Evolutionary conservation across 2,797 vertebrate genomes (phyloP).

Genomic region (Silurus aristotelis): DNA sequence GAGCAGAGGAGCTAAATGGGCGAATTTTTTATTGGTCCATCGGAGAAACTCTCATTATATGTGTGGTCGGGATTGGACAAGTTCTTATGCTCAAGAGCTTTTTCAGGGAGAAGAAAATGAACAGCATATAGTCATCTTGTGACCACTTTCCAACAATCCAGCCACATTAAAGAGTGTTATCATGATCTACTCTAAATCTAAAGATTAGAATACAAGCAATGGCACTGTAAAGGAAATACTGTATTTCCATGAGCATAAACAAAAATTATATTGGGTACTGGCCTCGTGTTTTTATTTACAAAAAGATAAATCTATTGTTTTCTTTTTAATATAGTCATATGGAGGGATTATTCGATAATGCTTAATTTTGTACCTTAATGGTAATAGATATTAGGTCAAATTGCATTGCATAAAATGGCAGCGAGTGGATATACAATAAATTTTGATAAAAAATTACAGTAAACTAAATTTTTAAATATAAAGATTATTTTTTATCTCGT

Average conservation of each 20-base stretch:
- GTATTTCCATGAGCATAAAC: neutral
- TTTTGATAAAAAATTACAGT: neutral
- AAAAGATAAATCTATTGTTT: neutral
- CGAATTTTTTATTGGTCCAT: constrained; percentile 85
- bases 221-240: neutral
- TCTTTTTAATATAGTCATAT: neutral
- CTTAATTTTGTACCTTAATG: neutral
- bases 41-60: constrained; percentile 81
- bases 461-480: no score
- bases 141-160: neutral
- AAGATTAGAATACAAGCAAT: neutral
- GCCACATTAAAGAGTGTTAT: neutral
- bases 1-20: constrained; percentile 80
- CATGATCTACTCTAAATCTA: neutral
- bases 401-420: neutral
- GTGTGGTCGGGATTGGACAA: constrained; percentile 84
- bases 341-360: neutral
- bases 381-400: neutral
- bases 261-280: neutral
- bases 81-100: constrained; percentile 89
- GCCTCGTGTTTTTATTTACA: neutral
- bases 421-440: neutral
- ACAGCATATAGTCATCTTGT: constrained; percentile 68
- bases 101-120: constrained; percentile 80
- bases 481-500: neutral